phyloP scores from a whole-genome alignment of 2,797 vertebrate species.

The Cuculus canorus region DNA sequence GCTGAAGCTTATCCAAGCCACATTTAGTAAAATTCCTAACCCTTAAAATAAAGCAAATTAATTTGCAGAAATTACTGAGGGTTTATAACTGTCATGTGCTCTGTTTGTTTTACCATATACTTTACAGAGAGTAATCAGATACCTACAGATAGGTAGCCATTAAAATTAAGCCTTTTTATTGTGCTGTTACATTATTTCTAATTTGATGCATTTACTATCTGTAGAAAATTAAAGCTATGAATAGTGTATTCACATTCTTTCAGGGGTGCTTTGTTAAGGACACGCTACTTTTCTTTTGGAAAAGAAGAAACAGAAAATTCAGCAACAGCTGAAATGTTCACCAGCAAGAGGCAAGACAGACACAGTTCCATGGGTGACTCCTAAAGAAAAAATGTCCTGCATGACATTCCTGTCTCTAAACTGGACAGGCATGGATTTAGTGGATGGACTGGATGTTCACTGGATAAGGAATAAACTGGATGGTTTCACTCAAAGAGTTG shows the following conservation, averaged over 20 bases:
- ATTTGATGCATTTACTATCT: neutral
- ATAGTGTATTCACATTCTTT: neutral
- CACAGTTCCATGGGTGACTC: neutral
- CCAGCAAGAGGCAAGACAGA: neutral
- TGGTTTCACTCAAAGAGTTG: too few species aligned
- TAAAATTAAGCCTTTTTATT: neutral
- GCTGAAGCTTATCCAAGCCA: neutral
- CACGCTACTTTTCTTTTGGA: neutral
- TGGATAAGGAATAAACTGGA: too few species aligned
- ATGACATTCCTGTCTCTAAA: too few species aligned
- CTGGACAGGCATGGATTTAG: too few species aligned
- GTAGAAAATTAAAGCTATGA: neutral
- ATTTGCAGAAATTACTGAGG: constrained; percentile 25
- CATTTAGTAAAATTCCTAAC: constrained; percentile 27
- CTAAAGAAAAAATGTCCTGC: neutral
- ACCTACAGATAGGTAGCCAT: neutral
- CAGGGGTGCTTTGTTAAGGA: neutral
- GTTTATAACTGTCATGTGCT: neutral
- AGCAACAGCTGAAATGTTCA: neutral
- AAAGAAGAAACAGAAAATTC: neutral
- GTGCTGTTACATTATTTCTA: neutral
- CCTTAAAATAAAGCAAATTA: neutral
- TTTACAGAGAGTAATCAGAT: neutral
- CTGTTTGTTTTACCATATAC: neutral
- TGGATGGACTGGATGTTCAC: too few species aligned